phyloP scores from a whole-genome alignment of 2,888 invertebrate genomes.

The Tenthredo distinguenda region DNA sequence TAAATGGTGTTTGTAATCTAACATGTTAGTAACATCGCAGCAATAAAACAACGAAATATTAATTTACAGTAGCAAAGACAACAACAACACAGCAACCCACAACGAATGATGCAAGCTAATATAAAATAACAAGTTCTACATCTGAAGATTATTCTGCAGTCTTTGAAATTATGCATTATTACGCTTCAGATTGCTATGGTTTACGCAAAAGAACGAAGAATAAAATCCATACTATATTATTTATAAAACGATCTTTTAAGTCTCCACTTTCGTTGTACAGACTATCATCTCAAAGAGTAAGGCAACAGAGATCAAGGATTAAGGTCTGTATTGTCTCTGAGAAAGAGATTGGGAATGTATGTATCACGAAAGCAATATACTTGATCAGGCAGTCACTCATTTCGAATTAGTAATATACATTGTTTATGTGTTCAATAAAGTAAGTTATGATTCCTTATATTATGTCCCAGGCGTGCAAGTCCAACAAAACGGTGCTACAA shows the following conservation, averaged over 20 bases:
- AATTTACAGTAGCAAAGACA: constrained; percentile 32
- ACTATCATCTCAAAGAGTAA: constrained; percentile 7
- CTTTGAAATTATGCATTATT: background rate
- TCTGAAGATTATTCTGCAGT: constrained; percentile 15
- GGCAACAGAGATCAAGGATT: background rate
- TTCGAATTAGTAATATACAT: constrained; percentile 30
- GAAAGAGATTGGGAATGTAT: background rate
- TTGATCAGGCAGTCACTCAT: constrained; percentile 22
- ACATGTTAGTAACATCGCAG: constrained; percentile 44
- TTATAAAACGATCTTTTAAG: background rate
- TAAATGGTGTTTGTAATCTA: constrained; percentile 13
- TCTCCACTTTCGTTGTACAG: background rate
- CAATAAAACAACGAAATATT: constrained; percentile 31
- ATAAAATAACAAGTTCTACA: constrained; percentile 34
- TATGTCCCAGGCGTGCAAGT: constrained; percentile 54
- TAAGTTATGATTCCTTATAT: constrained; percentile 39
- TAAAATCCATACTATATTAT: background rate
- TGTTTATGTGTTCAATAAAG: background rate
- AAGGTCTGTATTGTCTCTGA: too few relatives aligned
- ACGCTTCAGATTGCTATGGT: background rate
- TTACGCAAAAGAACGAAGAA: background rate
- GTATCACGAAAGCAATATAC: background rate
- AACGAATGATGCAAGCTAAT: constrained; percentile 48
- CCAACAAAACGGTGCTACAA: constrained; percentile 56
- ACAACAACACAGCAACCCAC: constrained; percentile 49